phyloP scores from a whole-genome alignment of 1,140 invertebrate species.

The Thereuonema tuberculata region DNA sequence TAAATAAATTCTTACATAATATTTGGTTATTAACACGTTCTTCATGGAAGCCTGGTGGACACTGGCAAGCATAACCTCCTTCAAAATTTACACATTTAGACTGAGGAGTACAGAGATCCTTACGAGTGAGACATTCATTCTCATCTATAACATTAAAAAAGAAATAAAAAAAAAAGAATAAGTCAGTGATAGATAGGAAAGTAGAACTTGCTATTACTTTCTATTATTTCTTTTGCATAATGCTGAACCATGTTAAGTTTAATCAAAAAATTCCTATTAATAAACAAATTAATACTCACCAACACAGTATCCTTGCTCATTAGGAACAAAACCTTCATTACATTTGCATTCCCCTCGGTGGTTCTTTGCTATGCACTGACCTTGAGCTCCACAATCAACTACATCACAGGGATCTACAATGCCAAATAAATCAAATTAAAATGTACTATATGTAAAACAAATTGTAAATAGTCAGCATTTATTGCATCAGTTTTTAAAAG shows the following conservation, averaged over 20 bases:
- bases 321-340: conserved; percentile 4
- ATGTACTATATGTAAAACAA: not conserved
- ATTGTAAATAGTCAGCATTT: too few relatives aligned
- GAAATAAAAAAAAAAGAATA: not conserved
- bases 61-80: conserved; percentile 30
- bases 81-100: conserved; percentile 30
- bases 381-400: conserved; percentile 22
- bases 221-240: too few relatives aligned
- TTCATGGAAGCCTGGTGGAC: conserved; percentile 36
- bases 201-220: not conserved
- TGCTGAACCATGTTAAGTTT: too few relatives aligned
- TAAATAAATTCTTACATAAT: not conserved
- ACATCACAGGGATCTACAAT: conserved; percentile 19
- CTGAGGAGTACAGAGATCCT: conserved; percentile 35
- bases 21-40: conserved; percentile 12
- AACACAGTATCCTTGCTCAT: conserved; percentile 8
- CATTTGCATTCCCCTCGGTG: conserved; percentile 20
- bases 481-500: too few relatives aligned
- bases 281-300: too few relatives aligned
- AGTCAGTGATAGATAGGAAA: not conserved
- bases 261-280: too few relatives aligned
- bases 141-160: conserved; percentile 27
- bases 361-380: conserved; percentile 22
- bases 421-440: not conserved
- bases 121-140: conserved; percentile 36